A percentile compares a stretch with the other conserved stretches of the same genome.
Evolutionary conservation across 2,888 invertebrate species (phyloP).

Genomic region (Rotaria sp.): DNA sequence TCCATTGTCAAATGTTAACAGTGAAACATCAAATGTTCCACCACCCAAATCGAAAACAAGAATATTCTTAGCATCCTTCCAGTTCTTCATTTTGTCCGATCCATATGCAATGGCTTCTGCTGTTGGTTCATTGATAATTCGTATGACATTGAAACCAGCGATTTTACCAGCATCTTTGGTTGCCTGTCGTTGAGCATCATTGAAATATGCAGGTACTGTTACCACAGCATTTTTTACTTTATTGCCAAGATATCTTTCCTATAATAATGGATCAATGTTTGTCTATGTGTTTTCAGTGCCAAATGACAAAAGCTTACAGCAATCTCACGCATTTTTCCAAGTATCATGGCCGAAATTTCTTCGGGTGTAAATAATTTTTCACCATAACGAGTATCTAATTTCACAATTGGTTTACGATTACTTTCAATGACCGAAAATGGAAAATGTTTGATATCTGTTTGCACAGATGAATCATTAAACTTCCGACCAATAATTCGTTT

Average conservation of each 20-base stretch:
- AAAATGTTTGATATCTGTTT: slow-evolving; percentile 50
- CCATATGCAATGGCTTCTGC: slow-evolving; percentile 93
- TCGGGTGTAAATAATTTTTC: slow-evolving; percentile 86
- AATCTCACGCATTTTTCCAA: slow-evolving; percentile 93
- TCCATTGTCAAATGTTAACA: slow-evolving; percentile 94
- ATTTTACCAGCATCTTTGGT: slow-evolving; percentile 96
- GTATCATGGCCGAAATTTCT: slow-evolving; percentile 97
- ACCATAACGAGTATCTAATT: slow-evolving; percentile 9
- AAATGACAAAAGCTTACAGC: slow-evolving; percentile 58
- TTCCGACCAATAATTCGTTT: slow-evolving; percentile 50
- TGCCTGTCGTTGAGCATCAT: slow-evolving; percentile 96
- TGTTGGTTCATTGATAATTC: slow-evolving; percentile 89
- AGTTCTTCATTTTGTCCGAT: slow-evolving; percentile 71
- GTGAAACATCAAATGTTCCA: slow-evolving; percentile 94
- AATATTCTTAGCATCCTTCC: slow-evolving; percentile 92
- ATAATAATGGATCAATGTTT: neutral
- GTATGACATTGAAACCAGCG: slow-evolving; percentile 79
- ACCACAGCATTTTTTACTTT: slow-evolving; percentile 74
- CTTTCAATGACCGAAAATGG: slow-evolving; percentile 47
- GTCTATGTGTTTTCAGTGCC: neutral
- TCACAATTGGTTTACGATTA: slow-evolving; percentile 31
- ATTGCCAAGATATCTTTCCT: slow-evolving; percentile 36
- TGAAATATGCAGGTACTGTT: slow-evolving; percentile 95
- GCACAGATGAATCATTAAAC: slow-evolving; percentile 47
- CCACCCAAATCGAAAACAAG: slow-evolving; percentile 97